Percentiles rank a stretch among this genome's conserved stretches.
phyloP scores from a whole-genome alignment of 1,140 invertebrate genomes.

The Drosophila quadrilineata region DNA sequence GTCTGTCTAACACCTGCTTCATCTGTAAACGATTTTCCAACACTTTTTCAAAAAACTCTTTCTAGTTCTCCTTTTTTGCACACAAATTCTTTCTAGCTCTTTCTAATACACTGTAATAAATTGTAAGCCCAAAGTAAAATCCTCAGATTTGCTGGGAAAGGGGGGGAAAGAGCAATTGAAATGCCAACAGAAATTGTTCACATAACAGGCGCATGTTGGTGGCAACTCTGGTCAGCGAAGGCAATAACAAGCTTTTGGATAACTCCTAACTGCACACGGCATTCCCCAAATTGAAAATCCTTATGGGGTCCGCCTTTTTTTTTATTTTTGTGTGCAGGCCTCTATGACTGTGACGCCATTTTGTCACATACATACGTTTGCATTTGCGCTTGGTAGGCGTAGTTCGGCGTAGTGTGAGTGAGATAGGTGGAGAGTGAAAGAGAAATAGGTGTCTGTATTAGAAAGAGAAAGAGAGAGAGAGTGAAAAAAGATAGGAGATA shows the following conservation, averaged over 20 bases:
- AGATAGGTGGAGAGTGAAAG: no score
- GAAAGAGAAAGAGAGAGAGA: no score
- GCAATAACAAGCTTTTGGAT: conserved; percentile 26
- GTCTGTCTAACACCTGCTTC: neutral
- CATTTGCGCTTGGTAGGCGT: conserved; percentile 19
- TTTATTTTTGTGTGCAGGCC: conserved; percentile 18
- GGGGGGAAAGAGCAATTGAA: no score
- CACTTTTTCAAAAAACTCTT: conserved; percentile 30
- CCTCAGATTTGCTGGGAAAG: no score
- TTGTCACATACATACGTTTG: conserved; percentile 10
- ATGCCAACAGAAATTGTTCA: no score
- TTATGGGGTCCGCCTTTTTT: conserved; percentile 43
- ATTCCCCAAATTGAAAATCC: conserved; percentile 52
- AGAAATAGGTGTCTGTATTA: no score
- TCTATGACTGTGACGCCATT: neutral
- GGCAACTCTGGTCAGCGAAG: conserved; percentile 21
- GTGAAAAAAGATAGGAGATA: no score
- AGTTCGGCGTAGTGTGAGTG: no score
- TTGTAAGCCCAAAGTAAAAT: no score
- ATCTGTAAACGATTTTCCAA: conserved; percentile 20
- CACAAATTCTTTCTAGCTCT: no score
- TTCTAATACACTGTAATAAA: conserved; percentile 3
- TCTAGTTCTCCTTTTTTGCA: no score
- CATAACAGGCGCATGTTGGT: conserved; percentile 1
- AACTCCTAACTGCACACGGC: conserved; percentile 8